Evolutionary conservation across 2,797 vertebrate genomes (phyloP), one percentile per base, ranked within the genome.

Genomic region (Eremophila alpestris): DNA sequence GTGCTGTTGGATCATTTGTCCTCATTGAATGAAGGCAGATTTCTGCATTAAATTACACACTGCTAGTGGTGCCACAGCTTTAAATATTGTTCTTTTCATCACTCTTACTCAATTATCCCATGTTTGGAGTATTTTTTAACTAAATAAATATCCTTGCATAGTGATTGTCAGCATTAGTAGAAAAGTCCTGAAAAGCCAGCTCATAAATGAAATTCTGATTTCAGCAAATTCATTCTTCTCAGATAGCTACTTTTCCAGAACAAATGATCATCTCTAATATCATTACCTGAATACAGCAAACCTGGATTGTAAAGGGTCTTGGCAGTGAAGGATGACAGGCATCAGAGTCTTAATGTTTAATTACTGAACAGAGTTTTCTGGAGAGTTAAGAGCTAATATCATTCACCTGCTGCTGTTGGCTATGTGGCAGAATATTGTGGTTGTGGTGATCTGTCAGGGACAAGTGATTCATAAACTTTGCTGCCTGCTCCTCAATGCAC

Each of bases 341-440:
- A 83, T 88, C 93, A 88, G 78, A 83, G 63, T 32, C 74, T 89
- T 85, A 94, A 78, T 68, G 82, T 91, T 96, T 96, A 95, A 94
- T 95, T 96, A 96, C 94, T 79, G 79, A 93, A 46, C 62, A 76
- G 86, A 94, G 89, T 96, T 94, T 96, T 91, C 87, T 81, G 54
- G 45, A 89, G 82, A 91, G 54, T 81, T 94, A 85, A 91, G 87
- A 58, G 79, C 89, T 81, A 32, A 40, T 87, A 94, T 74, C 82
- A 78, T 30, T 92, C 91, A 79, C 78, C 80, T 26, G 82, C 71
- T 94, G 85, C 89, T 87, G 56, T 49, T 69, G 87, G 79, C 70
- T 55, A 29, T 9, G 65, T 60, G 82, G 87, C 67, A 87, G 83
- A 89, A 84, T 49, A 84, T 32, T 62, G 55, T 62, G 81, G 62